Percentiles rank a stretch among this genome's conserved stretches.
Evolutionary conservation across 2,888 invertebrate genomes (phyloP).

Genomic region (Punctoribates punctum): DNA sequence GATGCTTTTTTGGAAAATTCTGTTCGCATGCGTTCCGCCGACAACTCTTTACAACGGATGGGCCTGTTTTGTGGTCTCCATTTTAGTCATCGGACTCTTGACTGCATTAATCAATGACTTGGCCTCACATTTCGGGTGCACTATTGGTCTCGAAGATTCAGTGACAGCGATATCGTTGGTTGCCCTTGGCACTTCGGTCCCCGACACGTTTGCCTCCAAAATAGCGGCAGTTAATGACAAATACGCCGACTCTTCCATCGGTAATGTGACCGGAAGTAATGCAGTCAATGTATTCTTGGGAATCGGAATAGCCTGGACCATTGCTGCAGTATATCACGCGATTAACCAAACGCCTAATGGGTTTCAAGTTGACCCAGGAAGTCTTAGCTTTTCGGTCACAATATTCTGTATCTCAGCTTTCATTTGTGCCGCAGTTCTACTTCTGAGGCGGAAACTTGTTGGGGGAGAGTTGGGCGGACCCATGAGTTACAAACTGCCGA

Average conservation of each 20-base stretch:
- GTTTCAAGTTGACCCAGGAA: conserved; percentile 59
- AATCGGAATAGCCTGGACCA: conserved; percentile 97
- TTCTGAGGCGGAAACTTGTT: conserved; percentile 72
- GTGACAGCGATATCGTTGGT: conserved; percentile 97
- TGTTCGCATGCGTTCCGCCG: conserved; percentile 96
- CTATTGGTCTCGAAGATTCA: conserved; percentile 89
- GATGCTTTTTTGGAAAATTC: conserved; percentile 95
- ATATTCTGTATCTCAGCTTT: conserved; percentile 87
- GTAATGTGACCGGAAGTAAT: conserved; percentile 97
- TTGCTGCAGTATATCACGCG: conserved; percentile 84
- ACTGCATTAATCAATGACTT: conserved; percentile 96
- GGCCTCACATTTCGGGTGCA: conserved; percentile 96
- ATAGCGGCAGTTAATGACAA: conserved; percentile 97
- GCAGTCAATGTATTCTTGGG: conserved; percentile 99
- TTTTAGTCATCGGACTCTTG: conserved; percentile 83
- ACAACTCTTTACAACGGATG: conserved; percentile 86
- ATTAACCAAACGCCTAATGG: conserved; percentile 42
- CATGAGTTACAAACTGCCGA: conserved; percentile 66
- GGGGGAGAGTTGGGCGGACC: conserved; percentile 96
- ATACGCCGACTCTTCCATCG: conserved; percentile 94
- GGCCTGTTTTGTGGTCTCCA: conserved; percentile 88
- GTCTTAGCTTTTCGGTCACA: conserved; percentile 94
- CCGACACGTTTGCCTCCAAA: conserved; percentile 99
- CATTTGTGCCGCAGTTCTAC: conserved; percentile 69
- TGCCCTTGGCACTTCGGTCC: conserved; percentile 95